Base-by-base conservation (phyloP, 2,888 invertebrate genomes). In the Alloplasta piceator region DNA sequence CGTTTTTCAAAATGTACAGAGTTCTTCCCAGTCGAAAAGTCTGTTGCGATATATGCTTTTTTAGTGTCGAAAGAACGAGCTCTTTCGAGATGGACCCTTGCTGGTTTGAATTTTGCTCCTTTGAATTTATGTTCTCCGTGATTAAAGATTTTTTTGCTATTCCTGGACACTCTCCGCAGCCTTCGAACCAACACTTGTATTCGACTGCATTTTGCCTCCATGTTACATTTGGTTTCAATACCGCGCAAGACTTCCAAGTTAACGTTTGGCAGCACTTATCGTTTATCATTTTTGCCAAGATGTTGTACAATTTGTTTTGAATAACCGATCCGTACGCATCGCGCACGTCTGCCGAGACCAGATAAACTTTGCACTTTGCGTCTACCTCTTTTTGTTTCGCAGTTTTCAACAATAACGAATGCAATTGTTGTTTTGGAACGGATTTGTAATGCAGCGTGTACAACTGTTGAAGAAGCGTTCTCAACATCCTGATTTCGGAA, bases 321-420 rank as follows among this genome's bases (percentile, higher is more conserved):
- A 50, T 4, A 36, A 83, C 72, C 0, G 81, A 81, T 26, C 78
- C 81, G 14, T 50, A 83, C 6, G 83, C 83, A 26, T 81, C 76
- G 2, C 10, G 4, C 5, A 83, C 48, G 36, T 83, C 83, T 41
- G 75, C 46, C 0, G 73, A 55, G 58, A 81, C 78, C 12, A 80
- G 39, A 36, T 66, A 56, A 43, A 71, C 26, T 4, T 50, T 56
- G 3, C 14, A 6, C 14, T 61, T 56, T 14, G 39, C 38, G 41
- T 39, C 36, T 9, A 5, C 5, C 7, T 43, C 14, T 1, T 26
- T 26, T 26, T 26, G 1, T 26, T 3, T 3, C 1, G 26, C 26
- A 10, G 56, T 50, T 9, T 10, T 26, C 7, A 38, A 12, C 81
- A 60, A 83, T 0, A 10, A 0, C 6, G 55, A 7, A 36, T 67